Conservation (phyloP, 2,113 vertebrate species). For the Dicentrarchus labrax region DNA sequence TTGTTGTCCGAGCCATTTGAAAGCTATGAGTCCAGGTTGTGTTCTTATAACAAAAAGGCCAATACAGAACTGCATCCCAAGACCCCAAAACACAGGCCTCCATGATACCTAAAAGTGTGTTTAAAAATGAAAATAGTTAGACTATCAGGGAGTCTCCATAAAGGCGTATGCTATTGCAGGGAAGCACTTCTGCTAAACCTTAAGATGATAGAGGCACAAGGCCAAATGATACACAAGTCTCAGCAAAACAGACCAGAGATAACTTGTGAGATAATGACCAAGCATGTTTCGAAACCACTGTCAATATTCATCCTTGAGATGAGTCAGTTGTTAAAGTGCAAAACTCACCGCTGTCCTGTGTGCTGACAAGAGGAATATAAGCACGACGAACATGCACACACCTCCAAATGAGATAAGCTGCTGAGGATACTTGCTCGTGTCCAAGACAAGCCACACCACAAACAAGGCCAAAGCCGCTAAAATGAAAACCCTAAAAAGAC, state of each 20-base stretch:
- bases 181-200: conserved; percentile 47
- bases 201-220: conserved; percentile 43
- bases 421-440: conserved; percentile 86
- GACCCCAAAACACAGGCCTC: conserved; percentile 91
- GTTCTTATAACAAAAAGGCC: conserved; percentile 94
- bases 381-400: conserved; percentile 85
- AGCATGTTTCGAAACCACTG: conserved; percentile 15
- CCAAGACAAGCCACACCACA: conserved; percentile 87
- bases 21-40: conserved; percentile 87
- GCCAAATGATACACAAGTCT: conserved; percentile 65
- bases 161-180: conserved; percentile 27
- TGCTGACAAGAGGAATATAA: conserved; percentile 90
- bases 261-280: conserved; percentile 24
- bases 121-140: not conserved
- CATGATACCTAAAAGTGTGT: conserved; percentile 86
- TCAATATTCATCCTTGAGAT: not conserved
- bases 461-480: conserved; percentile 81
- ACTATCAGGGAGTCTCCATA: conserved; percentile 14
- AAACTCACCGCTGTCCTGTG: conserved; percentile 87
- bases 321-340: not conserved
- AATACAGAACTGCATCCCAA: conserved; percentile 91
- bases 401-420: conserved; percentile 94
- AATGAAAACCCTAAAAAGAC: conserved; percentile 86
- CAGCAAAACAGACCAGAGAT: conserved; percentile 51
- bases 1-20: conserved; percentile 93